Evolutionary conservation across 23 tunicate species (phyloP).

Genomic region (Botrylloides violaceus): DNA sequence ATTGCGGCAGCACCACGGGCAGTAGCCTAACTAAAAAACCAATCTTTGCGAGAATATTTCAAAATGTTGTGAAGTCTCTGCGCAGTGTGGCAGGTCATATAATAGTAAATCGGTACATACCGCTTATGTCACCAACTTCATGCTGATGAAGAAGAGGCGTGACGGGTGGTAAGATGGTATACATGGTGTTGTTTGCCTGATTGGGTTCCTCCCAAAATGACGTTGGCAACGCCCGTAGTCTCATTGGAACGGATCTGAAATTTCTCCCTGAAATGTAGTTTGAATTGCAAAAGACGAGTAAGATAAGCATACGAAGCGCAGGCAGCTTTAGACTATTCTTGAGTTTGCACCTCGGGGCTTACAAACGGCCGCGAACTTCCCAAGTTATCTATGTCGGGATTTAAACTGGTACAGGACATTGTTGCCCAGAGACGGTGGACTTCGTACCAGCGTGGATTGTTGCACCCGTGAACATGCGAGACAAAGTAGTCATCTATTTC

Average conservation of each 20-base stretch:
- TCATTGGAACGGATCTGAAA: constrained; percentile 53
- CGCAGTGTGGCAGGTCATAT: neutral
- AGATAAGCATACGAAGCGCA: no score
- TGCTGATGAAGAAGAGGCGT: constrained; percentile 67
- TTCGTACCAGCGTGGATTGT: neutral
- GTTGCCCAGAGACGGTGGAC: neutral
- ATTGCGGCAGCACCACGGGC: no score
- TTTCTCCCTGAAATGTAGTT: constrained; percentile 14
- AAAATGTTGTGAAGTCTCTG: neutral
- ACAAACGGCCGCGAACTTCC: no score
- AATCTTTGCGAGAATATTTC: no score
- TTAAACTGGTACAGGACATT: no score
- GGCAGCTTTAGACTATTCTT: no score
- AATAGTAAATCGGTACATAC: constrained; percentile 30
- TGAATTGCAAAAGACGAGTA: no score
- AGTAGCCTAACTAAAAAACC: no score
- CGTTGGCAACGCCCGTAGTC: constrained; percentile 58
- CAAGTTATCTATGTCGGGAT: no score
- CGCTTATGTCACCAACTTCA: constrained; percentile 45
- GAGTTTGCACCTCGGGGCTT: no score
- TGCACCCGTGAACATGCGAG: no score
- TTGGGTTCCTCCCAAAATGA: constrained; percentile 94
- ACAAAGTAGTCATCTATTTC: no score
- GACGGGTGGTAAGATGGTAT: constrained; percentile 76
- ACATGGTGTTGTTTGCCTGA: constrained; percentile 41